Base-by-base conservation (phyloP, 2,888 invertebrate species). In the Parascotia fuliginaria region DNA sequence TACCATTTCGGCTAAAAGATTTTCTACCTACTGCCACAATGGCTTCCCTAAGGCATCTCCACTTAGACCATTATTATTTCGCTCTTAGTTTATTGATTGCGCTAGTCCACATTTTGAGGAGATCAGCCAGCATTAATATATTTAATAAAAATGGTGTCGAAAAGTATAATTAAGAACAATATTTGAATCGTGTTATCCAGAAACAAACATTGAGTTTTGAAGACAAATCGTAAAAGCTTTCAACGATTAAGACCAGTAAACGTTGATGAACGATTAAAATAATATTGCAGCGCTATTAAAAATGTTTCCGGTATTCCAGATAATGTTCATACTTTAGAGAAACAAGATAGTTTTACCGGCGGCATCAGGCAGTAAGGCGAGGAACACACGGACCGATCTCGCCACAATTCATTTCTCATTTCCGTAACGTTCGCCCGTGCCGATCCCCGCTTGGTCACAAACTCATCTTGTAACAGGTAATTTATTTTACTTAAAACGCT, bases 341-440 rank as follows among this genome's bases (percentile, higher is more conserved):
- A 68, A 64, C 60, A 48, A 12, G 57, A 60, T 73, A 68, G 67
- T 66, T 75, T 71, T 52, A 55, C 48, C 40, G 40, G 52, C 32
- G 41, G n/a, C 38, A 33, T 33, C 47, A 34, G 41, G 49, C 59
- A 58, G 64, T 63, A 65, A 61, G 54, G 60, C 68, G 50, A 53
- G 46, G 55, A 54, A 63, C 64, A 65, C 63, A 57, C 55, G 60
- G 59, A 61, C 60, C 71, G 70, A 74, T 79, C 63, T 71, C 64
- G 55, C 73, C 76, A 81, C 83, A 83, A 83, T 86, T 83, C 81
- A 81, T 83, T 83, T 83, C 81, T 83, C 81, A 84, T 87, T 83
- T 83, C 82, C 82, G 78, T 65, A 63, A 68, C 60, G 65, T 67
- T 67, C 65, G 55, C 67, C 56, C 56, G 66, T 52, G 48, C 67